Evolutionary conservation across 2,888 invertebrate genomes (phyloP).

Genomic region (Rotaria magnacalcarata): DNA sequence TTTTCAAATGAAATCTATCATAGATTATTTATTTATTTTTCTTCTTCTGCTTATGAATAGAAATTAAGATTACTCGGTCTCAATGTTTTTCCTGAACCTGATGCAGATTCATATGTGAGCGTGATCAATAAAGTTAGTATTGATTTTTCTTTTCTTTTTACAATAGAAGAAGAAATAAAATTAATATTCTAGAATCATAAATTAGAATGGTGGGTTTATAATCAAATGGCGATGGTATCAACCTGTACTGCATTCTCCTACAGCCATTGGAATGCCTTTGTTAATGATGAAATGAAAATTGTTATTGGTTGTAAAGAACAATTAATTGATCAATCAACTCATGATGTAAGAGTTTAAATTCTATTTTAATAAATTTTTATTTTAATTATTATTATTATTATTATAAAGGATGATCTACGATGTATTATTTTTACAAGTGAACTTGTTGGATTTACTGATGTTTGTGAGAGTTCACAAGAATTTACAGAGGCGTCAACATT

Average conservation of each 20-base stretch:
- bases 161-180: neutral
- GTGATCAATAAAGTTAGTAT: conserved; percentile 55
- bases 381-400: neutral
- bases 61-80: conserved; percentile 53
- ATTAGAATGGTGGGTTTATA: conserved; percentile 54
- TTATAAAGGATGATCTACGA: neutral
- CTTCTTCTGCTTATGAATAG: conserved; percentile 48
- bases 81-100: conserved; percentile 57
- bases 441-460: neutral
- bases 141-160: neutral
- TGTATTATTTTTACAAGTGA: neutral
- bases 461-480: conserved; percentile 4
- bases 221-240: conserved; percentile 57
- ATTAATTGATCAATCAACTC: conserved; percentile 30
- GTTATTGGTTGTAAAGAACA: conserved; percentile 50
- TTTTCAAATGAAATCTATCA: conserved; percentile 28
- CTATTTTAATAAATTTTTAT: too few relatives aligned
- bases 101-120: conserved; percentile 58
- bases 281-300: conserved; percentile 51
- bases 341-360: neutral
- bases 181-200: conserved; percentile 51
- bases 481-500: neutral
- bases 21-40: too few relatives aligned
- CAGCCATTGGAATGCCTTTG: conserved; percentile 58
- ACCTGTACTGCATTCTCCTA: conserved; percentile 56